Evolutionary conservation across 2,113 vertebrate species (phyloP), one percentile per base, ranked within the genome.

Genomic region (Chlorodrepanis virens): DNA sequence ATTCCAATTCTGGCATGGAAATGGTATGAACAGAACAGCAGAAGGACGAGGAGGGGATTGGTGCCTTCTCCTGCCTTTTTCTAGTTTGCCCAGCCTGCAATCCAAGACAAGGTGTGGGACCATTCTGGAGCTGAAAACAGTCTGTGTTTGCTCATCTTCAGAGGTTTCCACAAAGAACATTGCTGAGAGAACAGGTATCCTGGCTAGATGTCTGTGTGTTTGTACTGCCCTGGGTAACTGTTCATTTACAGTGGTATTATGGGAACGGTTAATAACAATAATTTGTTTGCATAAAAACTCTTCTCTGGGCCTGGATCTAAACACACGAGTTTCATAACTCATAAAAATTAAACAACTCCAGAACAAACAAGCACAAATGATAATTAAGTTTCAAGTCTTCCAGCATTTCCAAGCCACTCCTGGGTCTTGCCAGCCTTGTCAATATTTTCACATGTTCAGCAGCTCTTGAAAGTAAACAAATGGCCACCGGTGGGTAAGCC

Each of bases 361-460:
- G 78, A 77, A 83, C 71, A 93, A 94, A 87, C 54, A 92, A 27
- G 74, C 31, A 65, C 33, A 81, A 88, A 81, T 24, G 18, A 67
- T 91, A 83, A 85, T 94, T 85, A 86, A 86, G 72, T 90, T 90
- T 68, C 69, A 56, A 59, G 83, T 63, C 72, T 91, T 77, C 39
- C 35, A 67, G 82, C 79, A 52, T 74, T 90, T 50, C 64, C 65
- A 64, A 49, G 49, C 49, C 56, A 18, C 75, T 83, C 53, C 67
- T 78, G 82, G 56, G 83, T 75, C 79, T 86, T 86, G 3, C 39
- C 63, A 86, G 76, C 44, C 60, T 86, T 90, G 85, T 94, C 92
- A 92, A 93, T 90, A 92, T 95, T 93, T 94, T 91, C 75, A 78
- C n/a, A 42, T 3, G 44, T 96, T 96, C 71, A 56, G 68, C 54